phyloP scores from a whole-genome alignment of 2,113 vertebrate species.

The Zosterops pallidus region DNA sequence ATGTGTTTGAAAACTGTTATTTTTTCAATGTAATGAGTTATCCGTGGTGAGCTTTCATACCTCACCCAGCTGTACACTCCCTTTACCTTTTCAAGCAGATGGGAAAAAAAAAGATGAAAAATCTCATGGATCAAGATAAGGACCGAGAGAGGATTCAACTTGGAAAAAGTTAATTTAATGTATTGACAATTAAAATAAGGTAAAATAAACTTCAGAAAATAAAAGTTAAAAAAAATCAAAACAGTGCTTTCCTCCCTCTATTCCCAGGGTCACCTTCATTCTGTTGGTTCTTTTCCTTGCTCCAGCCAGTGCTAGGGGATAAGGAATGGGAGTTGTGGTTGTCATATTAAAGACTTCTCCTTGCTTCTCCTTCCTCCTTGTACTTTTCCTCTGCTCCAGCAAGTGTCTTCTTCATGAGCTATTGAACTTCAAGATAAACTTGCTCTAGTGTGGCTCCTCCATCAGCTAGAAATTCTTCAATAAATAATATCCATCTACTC shows the following conservation, averaged over 20 bases:
- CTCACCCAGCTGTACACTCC: background rate
- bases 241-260: background rate
- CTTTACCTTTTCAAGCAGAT: background rate
- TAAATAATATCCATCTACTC: background rate
- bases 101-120: background rate
- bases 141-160: background rate
- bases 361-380: background rate
- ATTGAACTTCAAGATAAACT: background rate
- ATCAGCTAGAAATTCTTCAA: background rate
- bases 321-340: background rate
- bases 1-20: background rate
- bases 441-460: background rate
- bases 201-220: background rate
- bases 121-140: background rate
- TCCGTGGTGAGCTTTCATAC: background rate
- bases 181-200: background rate
- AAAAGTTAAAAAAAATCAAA: background rate
- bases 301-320: background rate
- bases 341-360: background rate
- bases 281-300: background rate
- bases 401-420: background rate
- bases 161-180: background rate
- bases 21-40: background rate
- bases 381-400: background rate
- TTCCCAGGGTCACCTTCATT: background rate